Evolutionary conservation across 2,797 vertebrate species (phyloP), one percentile per base, ranked within the genome.

Genomic region (Pseudopleuronectes americanus): DNA sequence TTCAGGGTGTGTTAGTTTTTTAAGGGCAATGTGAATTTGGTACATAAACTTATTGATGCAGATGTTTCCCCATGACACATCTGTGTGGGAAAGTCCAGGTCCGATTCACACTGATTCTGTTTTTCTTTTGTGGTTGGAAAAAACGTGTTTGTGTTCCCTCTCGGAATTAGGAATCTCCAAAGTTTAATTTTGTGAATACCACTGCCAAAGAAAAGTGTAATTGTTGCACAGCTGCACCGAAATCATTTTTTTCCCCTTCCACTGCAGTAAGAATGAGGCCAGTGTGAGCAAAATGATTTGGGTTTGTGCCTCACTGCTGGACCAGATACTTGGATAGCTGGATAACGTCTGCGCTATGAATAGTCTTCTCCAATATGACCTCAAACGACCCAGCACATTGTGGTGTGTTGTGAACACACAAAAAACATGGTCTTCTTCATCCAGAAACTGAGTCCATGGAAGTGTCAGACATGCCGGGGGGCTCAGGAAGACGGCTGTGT

Each of bases 281-380:
- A 77, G 10, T 36, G 54, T 63, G 64, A 77, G 48, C 14, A 33
- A 33, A 24, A 73, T 82, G 64, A 61, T 68, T 83, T 68, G 67
- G 69, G 56, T 59, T 53, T 67, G 56, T 76, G 70, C 59, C 69
- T 45, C 43, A 6, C 65, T 28, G 43, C 14, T 72, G 57, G 75
- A 84, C 59, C n/a, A 69, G 71, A 84, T 76, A 60, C 57, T 79
- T 79, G 74, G 62, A 77, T 72, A 47, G 67, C 74, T 71, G 75
- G 65, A 80, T 82, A 76, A 84, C 1, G 67, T 86, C 72, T 79
- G 71, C 21, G 4, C 81, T 74, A 74, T 87, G 80, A 87, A 84
- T 83, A 85, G 72, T 74, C 54, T 64, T 75, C 55, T 80, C 45
- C 61, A n/a, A 41, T 65, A 58, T 88, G 83, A 88, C 84, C 89